A percentile compares a stretch with the other conserved stretches of the same genome.
Evolutionary conservation across 2,797 vertebrate genomes (phyloP).

Genomic region (Eleutherodactylus coqui): DNA sequence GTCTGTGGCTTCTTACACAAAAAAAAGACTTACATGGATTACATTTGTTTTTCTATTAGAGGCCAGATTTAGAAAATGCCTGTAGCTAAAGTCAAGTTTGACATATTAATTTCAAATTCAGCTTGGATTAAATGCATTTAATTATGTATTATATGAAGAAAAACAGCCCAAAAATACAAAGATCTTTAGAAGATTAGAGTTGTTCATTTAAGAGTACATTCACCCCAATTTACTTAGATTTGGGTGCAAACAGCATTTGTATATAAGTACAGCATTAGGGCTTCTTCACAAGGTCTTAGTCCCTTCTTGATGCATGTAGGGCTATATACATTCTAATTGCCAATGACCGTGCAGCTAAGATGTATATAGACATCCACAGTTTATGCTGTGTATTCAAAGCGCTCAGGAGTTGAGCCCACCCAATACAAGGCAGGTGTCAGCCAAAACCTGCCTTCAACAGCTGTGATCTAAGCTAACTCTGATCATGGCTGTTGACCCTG

Average conservation of each 20-base stretch:
- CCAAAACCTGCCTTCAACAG: too few relatives aligned
- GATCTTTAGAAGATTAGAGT: neutral
- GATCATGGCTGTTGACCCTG: too few relatives aligned
- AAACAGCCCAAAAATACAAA: neutral
- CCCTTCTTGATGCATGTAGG: too few relatives aligned
- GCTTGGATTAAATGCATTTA: neutral
- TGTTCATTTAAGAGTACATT: neutral
- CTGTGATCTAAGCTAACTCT: too few relatives aligned
- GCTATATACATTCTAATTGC: too few relatives aligned
- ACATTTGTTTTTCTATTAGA: neutral
- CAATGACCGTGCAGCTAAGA: too few relatives aligned
- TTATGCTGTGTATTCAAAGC: too few relatives aligned
- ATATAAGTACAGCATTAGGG: neutral
- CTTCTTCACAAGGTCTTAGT: neutral
- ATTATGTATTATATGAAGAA: neutral
- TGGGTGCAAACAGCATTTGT: neutral
- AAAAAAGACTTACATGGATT: neutral
- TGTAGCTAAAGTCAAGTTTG: neutral
- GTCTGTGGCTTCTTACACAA: too few relatives aligned
- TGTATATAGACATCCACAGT: too few relatives aligned
- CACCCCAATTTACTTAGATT: neutral
- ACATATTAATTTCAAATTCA: neutral
- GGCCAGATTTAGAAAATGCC: constrained; percentile 17
- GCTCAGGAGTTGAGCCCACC: too few relatives aligned
- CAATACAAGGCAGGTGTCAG: too few relatives aligned